A percentile compares a stretch with the other conserved stretches of the same genome.
These are phyloP conservation scores for Muschampia plurimacula DNA, from an alignment of 2,888 invertebrate genomes.

Conservation along the genomic window DNA sequence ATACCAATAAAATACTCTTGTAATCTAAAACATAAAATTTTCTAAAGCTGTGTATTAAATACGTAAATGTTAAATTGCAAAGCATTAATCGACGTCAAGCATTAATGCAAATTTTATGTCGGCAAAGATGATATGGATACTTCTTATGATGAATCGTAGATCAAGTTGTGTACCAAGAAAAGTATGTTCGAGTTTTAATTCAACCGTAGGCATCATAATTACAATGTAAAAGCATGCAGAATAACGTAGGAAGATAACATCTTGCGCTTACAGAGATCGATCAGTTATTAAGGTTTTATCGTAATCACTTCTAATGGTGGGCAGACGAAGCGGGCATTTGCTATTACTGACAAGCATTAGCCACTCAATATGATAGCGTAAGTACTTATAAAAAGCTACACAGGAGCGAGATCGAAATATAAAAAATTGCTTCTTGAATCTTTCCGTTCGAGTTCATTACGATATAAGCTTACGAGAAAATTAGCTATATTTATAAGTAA, in stretches of 20 bases:
- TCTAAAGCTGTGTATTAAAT: neutral
- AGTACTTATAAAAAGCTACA: neutral
- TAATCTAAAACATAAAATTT: too few relatives aligned
- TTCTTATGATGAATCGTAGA: neutral
- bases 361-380: conserved; percentile 3
- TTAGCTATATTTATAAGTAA: too few relatives aligned
- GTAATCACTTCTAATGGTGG: conserved; percentile 24
- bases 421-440: too few relatives aligned
- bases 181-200: conserved; percentile 11
- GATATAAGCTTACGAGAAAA: too few relatives aligned
- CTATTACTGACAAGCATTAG: conserved; percentile 17
- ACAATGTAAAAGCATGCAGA: conserved; percentile 20
- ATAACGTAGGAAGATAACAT: conserved; percentile 18
- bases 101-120: neutral
- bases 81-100: neutral
- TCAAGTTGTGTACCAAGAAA: neutral
- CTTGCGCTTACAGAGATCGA: conserved; percentile 22
- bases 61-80: neutral
- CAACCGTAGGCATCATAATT: conserved; percentile 13
- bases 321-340: conserved; percentile 18
- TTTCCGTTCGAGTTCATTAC: too few relatives aligned
- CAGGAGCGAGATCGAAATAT: neutral
- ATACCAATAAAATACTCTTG: too few relatives aligned
- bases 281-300: conserved; percentile 29
- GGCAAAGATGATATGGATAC: conserved; percentile 15